Evolutionary conservation across 2,888 invertebrate species (phyloP).

Genomic region (Mayetiola destructor): DNA sequence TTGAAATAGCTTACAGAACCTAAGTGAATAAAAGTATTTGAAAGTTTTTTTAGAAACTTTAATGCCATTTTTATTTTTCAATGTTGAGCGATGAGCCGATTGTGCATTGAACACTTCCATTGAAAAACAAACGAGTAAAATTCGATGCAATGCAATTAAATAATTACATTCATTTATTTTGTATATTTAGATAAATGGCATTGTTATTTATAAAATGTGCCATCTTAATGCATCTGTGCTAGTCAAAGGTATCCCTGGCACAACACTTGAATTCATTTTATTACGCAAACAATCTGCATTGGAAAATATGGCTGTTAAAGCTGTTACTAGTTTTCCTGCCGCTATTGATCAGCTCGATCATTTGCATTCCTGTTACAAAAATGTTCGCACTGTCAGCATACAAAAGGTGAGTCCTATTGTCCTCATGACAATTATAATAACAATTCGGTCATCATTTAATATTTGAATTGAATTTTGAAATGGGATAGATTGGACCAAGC

Average conservation of each 20-base stretch:
- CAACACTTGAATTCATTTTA: slow-evolving; percentile 70
- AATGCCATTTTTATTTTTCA: too few relatives aligned
- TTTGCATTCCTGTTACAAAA: slow-evolving; percentile 45
- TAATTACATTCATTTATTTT: slow-evolving; percentile 22
- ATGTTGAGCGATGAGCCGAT: too few relatives aligned
- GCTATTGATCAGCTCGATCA: slow-evolving; percentile 45
- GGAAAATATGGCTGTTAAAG: slow-evolving; percentile 67
- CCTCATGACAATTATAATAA: background rate
- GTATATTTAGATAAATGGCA: slow-evolving; percentile 78
- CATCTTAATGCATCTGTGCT: slow-evolving; percentile 93
- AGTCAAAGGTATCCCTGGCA: slow-evolving; percentile 78
- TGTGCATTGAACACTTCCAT: too few relatives aligned
- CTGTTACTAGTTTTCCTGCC: slow-evolving; percentile 71
- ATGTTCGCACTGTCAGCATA: slow-evolving; percentile 63
- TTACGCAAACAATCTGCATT: slow-evolving; percentile 34
- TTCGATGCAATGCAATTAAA: slow-evolving; percentile 15
- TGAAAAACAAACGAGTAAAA: too few relatives aligned
- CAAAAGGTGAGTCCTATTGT: slow-evolving; percentile 50
- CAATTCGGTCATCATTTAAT: background rate
- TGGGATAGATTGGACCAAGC: slow-evolving; percentile 38
- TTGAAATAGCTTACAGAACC: background rate
- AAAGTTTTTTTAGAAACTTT: background rate
- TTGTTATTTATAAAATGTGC: slow-evolving; percentile 83
- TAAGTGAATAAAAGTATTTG: background rate
- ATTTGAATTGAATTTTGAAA: background rate